A percentile compares a stretch with the other conserved stretches of the same genome.
phyloP scores from a whole-genome alignment of 2,113 vertebrate species.

The Ceyx cyanopectus region DNA sequence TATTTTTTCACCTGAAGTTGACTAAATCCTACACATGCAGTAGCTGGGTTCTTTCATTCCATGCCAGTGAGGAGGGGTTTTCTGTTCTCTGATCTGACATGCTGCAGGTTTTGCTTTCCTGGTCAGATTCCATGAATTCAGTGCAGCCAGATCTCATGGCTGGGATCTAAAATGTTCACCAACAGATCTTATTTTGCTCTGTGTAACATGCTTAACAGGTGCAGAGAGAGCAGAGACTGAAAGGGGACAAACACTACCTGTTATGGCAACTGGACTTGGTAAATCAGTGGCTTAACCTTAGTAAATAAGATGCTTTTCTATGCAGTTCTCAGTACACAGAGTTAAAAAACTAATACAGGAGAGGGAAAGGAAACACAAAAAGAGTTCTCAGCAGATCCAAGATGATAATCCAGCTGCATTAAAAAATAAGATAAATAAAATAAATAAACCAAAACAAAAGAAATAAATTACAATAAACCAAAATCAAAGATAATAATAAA shows the following conservation, averaged over 20 bases:
- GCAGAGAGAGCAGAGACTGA: not conserved
- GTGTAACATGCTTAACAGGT: not conserved
- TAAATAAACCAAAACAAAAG: not conserved
- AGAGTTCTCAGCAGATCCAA: not conserved
- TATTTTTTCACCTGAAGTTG: not conserved
- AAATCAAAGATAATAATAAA: not conserved
- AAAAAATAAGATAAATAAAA: not conserved
- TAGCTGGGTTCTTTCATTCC: not conserved
- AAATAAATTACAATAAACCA: not conserved
- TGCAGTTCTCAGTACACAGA: not conserved
- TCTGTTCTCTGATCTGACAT: not conserved
- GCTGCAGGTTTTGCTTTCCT: not conserved
- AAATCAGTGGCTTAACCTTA: not conserved
- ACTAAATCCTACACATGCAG: not conserved
- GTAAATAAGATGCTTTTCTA: not conserved
- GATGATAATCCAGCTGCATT: not conserved
- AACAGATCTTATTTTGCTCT: not conserved
- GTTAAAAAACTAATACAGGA: not conserved
- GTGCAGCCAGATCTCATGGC: not conserved
- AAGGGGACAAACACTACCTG: not conserved
- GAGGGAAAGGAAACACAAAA: not conserved
- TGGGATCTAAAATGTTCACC: not conserved
- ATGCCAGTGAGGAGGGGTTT: accelerated
- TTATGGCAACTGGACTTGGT: not conserved
- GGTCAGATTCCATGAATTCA: not conserved